These are phyloP conservation scores for Phoenicopterus ruber DNA, from an alignment of 2,113 vertebrate genomes.

Conservation along the genomic window DNA sequence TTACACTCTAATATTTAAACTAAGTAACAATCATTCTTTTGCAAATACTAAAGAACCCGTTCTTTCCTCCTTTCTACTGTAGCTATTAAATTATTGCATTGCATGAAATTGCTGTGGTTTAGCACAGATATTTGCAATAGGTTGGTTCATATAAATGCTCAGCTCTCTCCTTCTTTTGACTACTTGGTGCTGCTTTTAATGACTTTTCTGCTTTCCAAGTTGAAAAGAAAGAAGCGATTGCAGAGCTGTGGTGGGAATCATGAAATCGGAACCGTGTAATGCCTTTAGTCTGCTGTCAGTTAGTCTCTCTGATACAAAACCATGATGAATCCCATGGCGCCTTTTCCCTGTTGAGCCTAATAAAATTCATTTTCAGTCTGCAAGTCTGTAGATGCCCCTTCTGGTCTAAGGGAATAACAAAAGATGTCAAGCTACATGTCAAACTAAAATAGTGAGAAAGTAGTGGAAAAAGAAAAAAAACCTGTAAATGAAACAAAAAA, in stretches of 20 bases:
- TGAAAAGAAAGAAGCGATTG: neutral
- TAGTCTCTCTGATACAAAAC: neutral
- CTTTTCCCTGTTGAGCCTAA: neutral
- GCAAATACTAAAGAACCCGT: neutral
- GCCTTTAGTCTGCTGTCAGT: slow-evolving; percentile 3
- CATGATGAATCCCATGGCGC: neutral
- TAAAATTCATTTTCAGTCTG: neutral
- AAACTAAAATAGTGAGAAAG: neutral
- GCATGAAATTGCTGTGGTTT: neutral
- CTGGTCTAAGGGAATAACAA: neutral
- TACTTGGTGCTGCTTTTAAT: neutral
- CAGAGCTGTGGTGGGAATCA: neutral
- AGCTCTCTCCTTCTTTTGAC: neutral
- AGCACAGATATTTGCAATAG: neutral
- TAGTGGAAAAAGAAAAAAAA: neutral
- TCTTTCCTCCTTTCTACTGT: neutral
- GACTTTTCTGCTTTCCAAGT: neutral
- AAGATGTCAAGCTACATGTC: neutral
- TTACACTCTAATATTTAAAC: neutral
- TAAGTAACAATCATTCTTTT: neutral
- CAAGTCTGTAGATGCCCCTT: neutral
- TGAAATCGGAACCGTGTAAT: neutral
- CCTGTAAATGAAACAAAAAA: neutral
- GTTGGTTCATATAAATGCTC: rapidly evolving
- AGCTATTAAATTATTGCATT: neutral